phyloP scores from a whole-genome alignment of 2,113 vertebrate genomes.

The Coturnix japonica region DNA sequence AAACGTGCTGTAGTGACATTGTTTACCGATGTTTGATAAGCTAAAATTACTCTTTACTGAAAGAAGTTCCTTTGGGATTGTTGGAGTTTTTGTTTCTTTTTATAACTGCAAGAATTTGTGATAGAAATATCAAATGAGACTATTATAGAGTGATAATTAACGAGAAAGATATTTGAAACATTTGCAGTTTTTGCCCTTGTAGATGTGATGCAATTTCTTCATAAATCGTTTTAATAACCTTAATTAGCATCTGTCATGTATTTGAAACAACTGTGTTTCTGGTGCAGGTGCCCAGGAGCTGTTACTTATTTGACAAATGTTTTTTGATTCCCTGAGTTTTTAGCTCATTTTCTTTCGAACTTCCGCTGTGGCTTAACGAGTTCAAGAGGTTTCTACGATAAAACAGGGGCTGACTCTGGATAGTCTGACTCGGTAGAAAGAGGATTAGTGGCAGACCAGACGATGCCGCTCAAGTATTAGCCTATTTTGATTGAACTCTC shows the following conservation, averaged over 20 bases:
- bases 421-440: slow-evolving; percentile 28
- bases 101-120: not conserved
- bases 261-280: not conserved
- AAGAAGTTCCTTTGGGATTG: not conserved
- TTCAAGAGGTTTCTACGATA: slow-evolving; percentile 58
- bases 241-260: not conserved
- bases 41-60: not conserved
- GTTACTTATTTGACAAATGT: not conserved
- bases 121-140: not conserved
- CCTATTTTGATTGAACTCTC: slow-evolving; percentile 40
- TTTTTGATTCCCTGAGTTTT: not conserved
- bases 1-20: not conserved
- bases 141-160: not conserved
- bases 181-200: not conserved
- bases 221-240: not conserved
- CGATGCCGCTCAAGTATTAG: slow-evolving; percentile 38
- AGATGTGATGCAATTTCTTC: not conserved
- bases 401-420: slow-evolving; percentile 1
- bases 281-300: not conserved
- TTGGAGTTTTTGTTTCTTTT: not conserved
- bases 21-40: not conserved
- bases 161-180: not conserved
- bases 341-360: not conserved
- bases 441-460: slow-evolving; percentile 44
- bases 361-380: slow-evolving; percentile 13